Percentiles rank a stretch among this genome's conserved stretches.
Conservation (phyloP, 2,797 vertebrate genomes). For the Neoniphon sammara region DNA sequence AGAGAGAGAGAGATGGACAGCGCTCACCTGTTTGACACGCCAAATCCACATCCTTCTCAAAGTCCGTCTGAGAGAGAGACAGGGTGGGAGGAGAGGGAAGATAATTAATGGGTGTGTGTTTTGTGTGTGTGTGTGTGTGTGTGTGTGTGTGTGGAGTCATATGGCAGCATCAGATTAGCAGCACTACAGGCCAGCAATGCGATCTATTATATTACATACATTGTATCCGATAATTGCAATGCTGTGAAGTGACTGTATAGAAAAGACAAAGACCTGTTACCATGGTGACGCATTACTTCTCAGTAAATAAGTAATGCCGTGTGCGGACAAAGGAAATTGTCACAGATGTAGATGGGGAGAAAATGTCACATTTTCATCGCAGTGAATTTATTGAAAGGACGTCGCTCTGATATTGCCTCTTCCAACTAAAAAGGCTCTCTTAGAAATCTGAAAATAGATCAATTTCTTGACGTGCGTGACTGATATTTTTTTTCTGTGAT, state of each 20-base stretch:
- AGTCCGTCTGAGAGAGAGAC: conserved; percentile 91
- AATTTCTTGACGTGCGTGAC: conserved; percentile 3
- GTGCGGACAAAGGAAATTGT: not conserved
- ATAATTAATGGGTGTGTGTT: conserved; percentile 35
- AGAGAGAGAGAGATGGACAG: conserved; percentile 13
- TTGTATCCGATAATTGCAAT: conserved; percentile 31
- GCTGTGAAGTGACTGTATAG: conserved; percentile 17
- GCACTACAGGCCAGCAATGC: conserved; percentile 1
- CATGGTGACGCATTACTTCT: conserved; percentile 36
- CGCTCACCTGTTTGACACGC: conserved; percentile 97
- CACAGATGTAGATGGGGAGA: not conserved
- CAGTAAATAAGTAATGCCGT: conserved; percentile 16
- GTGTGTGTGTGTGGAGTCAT: conserved; percentile 10
- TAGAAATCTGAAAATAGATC: not conserved
- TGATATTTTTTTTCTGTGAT: conserved; percentile 4
- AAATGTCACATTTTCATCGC: conserved; percentile 29
- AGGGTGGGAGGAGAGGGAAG: conserved; percentile 56
- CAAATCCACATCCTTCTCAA: conserved; percentile 99
- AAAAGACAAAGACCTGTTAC: conserved; percentile 40
- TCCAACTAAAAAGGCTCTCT: conserved; percentile 4
- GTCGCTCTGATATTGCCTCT: not conserved
- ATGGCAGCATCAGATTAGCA: conserved; percentile 10
- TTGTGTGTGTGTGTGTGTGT: conserved; percentile 7
- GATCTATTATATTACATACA: conserved; percentile 48
- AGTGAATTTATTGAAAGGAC: conserved; percentile 10